Base-by-base conservation (phyloP, 2,888 invertebrate species). In the Geophilus truncorum region DNA sequence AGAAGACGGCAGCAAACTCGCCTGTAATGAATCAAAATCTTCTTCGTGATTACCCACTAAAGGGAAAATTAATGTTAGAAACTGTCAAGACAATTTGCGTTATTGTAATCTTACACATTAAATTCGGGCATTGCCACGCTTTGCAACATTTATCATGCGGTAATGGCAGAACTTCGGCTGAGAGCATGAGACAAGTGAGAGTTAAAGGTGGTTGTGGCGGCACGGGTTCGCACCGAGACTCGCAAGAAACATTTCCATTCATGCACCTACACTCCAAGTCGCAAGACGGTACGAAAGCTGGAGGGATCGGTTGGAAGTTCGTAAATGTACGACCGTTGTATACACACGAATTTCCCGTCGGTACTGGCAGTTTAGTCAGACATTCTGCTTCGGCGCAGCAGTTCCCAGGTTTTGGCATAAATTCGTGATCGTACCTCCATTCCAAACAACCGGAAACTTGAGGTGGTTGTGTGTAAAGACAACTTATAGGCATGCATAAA, bases 241-340 rank as follows among this genome's bases (percentile, higher is more conserved):
- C 92, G 85, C 96, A 96, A 82, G 94, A 93, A 21, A 96, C 90
- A 83, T 93, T 93, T 18, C 96, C 95, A 87, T 93, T 92, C 86
- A 95, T 94, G 85, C 96, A 96, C 86, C 92, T 94, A 85, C 96
- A 96, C 83, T 93, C 90, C 84, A 93, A 91, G 82, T 95, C 94
- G 85, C 96, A 96, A 79, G 95, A 86, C 12, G 94, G 93, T 2
- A 95, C 79, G 32, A 85, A 88, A 80, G 92, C 91, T 9, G 90
- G 88, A 0, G 96, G 95, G 76, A 96, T 91, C 84, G 93, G 92
- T 81, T 93, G 92, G 92, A 94, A 95, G 87, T 96, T 95, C 45
- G 90, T 90, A 82, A 92, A 90, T 21, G 82, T 83, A 57, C 90
- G 88, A 51, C 92, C 94, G 83, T 92, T 91, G 85, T 92, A 93